Evolutionary conservation across 2,888 invertebrate genomes (phyloP), one percentile per base, ranked within the genome.

Genomic region (Melitaea athalia): DNA sequence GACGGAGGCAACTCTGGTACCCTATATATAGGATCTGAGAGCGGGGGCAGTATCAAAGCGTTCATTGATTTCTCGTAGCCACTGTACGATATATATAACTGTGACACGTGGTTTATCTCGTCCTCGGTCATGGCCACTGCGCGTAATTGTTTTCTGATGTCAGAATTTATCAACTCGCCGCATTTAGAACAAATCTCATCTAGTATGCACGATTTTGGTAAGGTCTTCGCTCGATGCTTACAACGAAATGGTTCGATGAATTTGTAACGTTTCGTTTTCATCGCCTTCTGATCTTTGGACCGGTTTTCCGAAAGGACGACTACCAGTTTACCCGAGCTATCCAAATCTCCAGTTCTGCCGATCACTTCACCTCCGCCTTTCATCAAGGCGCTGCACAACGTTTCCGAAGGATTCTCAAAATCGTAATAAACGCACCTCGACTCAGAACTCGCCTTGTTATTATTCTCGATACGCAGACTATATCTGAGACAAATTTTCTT

Each of bases 371-470:
- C 92, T 45, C 92, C 92, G 71, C 88, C 87, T 75, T 81, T 83
- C 88, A 92, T 87, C 62, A 92, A 84, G 47, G 88, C 88, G 65
- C 74, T 76, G 78, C 86, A 86, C 74, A 92, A 75, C 70, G 84
- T 82, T 76, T 89, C 86, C 61, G 89, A 78, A 1, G 92, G 92
- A 72, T 87, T 91, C 74, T 85, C 83, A 59, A 92, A 85, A 78
- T 92, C 92, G 87, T 91, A 92, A 76, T 87, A 90, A 5, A 92
- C 81, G 74, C 87, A 87, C 71, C 85, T 86, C 15, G 90, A 87
- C 72, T 90, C 89, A 1, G 90, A 83, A 67, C 79, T 86, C 63
- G 86, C 87, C 72, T 83, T 83, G 59, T 86, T 83, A 67, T 86
- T 87, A 79, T 86, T 90, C 75, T 91, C 91, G 64, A 91, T 89